Evolutionary conservation across 2,113 vertebrate genomes (phyloP).

Genomic region (Motacilla alba): DNA sequence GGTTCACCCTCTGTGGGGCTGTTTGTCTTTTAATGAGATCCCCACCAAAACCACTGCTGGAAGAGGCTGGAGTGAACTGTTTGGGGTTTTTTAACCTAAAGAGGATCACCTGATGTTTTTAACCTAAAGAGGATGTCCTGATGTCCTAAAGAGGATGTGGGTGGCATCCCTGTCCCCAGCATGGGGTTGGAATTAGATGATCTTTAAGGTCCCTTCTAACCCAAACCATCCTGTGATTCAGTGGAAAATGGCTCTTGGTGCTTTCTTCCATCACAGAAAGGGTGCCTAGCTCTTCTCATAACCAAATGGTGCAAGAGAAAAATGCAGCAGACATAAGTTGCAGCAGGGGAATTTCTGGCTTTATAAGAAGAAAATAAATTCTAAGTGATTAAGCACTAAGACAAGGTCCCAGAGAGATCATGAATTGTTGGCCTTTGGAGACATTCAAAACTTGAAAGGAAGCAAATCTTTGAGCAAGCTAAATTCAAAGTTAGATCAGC

Average conservation of each 20-base stretch:
- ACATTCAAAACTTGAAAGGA: background rate
- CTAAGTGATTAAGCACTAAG: background rate
- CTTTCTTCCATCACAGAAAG: background rate
- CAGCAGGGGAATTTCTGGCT: background rate
- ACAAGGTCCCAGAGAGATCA: background rate
- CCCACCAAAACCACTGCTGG: background rate
- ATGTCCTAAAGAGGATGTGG: no score
- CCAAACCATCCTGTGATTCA: background rate
- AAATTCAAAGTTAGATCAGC: background rate
- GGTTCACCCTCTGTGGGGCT: fast-evolving
- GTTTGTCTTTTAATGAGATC: background rate
- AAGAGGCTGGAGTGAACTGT: background rate
- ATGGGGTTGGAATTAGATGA: background rate
- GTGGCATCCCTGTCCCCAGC: background rate
- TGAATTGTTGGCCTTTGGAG: background rate
- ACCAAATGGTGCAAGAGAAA: background rate
- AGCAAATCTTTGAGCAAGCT: background rate
- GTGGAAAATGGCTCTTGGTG: fast-evolving
- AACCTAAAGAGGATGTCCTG: background rate
- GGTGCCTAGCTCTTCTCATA: background rate
- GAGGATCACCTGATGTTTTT: background rate
- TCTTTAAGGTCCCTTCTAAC: background rate
- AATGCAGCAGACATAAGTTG: background rate
- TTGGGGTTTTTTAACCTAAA: background rate
- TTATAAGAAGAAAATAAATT: background rate